A percentile compares a stretch with the other conserved stretches of the same genome.
Conservation (phyloP, 1,140 invertebrate species). For the Drosophila equinoxialis region DNA sequence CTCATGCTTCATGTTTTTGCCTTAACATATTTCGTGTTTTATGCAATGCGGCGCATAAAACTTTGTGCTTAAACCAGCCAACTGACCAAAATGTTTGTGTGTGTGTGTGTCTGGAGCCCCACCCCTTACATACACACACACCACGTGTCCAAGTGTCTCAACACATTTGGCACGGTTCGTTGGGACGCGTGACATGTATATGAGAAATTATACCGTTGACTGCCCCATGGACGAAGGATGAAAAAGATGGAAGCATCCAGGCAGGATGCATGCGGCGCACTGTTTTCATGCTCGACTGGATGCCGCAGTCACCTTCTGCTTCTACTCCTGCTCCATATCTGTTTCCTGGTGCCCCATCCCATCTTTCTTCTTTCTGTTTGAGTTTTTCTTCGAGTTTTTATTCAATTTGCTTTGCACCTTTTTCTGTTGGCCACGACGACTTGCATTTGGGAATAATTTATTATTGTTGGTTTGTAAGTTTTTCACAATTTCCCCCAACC, state of each 20-base stretch:
- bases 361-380: neutral
- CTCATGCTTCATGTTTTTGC: slow-evolving; percentile 29
- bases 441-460: slow-evolving; percentile 72
- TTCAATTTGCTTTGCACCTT: slow-evolving; percentile 73
- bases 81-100: slow-evolving; percentile 8
- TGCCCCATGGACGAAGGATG: slow-evolving; percentile 53
- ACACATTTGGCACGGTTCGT: slow-evolving; percentile 78
- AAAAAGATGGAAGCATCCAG: slow-evolving; percentile 16
- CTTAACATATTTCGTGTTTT: slow-evolving; percentile 69
- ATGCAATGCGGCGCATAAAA: slow-evolving; percentile 69
- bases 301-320: slow-evolving; percentile 2
- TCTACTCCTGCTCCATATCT: neutral
- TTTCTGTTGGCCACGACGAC: slow-evolving; percentile 41
- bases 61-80: slow-evolving; percentile 59
- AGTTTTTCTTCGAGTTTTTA: slow-evolving; percentile 36
- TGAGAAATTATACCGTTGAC: slow-evolving; percentile 81
- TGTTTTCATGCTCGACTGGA: slow-evolving; percentile 74
- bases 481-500: slow-evolving; percentile 21
- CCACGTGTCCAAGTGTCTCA: slow-evolving; percentile 59
- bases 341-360: neutral
- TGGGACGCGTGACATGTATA: slow-evolving; percentile 80
- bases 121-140: neutral
- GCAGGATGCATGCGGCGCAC: slow-evolving; percentile 68
- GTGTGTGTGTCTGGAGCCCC: neutral
- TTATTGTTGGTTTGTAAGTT: slow-evolving; percentile 46